phyloP scores from a whole-genome alignment of 2,113 vertebrate species.

The Phoxinus phoxinus region DNA sequence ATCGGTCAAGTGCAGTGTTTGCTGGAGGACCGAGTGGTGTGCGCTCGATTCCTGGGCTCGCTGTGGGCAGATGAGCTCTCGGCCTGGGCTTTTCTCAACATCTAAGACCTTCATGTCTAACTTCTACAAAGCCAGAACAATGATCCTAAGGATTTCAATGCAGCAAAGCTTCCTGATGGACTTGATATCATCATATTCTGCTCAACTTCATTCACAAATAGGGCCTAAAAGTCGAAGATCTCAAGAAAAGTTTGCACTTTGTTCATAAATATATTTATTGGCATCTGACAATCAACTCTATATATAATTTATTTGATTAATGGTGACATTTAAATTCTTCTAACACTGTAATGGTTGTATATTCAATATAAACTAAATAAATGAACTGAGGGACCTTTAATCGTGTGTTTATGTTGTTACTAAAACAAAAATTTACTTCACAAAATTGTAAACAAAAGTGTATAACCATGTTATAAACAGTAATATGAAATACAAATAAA shows the following conservation, averaged over 20 bases:
- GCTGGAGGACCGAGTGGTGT: conserved; percentile 69
- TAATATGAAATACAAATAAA: not conserved
- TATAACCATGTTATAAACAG: too few relatives aligned
- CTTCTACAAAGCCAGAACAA: not conserved
- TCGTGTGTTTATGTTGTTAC: not conserved
- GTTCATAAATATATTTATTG: too few relatives aligned
- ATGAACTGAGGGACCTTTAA: not conserved
- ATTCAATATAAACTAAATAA: not conserved
- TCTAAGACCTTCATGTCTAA: conserved; percentile 31
- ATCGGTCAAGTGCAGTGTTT: conserved; percentile 65
- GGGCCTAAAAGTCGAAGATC: too few relatives aligned
- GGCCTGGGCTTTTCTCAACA: conserved; percentile 64
- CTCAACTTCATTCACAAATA: not conserved
- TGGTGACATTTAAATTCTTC: not conserved
- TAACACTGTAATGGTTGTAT: not conserved
- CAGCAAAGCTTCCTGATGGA: not conserved
- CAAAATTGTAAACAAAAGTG: not conserved
- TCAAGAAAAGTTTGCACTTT: too few relatives aligned
- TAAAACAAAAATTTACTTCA: not conserved
- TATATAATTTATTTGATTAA: not conserved
- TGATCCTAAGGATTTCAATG: not conserved
- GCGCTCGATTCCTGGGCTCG: conserved; percentile 65
- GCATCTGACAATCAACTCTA: not conserved
- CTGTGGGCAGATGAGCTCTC: conserved; percentile 67
- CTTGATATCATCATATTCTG: not conserved